Conservation (phyloP, 2,113 vertebrate species). For the Perca fluviatilis region DNA sequence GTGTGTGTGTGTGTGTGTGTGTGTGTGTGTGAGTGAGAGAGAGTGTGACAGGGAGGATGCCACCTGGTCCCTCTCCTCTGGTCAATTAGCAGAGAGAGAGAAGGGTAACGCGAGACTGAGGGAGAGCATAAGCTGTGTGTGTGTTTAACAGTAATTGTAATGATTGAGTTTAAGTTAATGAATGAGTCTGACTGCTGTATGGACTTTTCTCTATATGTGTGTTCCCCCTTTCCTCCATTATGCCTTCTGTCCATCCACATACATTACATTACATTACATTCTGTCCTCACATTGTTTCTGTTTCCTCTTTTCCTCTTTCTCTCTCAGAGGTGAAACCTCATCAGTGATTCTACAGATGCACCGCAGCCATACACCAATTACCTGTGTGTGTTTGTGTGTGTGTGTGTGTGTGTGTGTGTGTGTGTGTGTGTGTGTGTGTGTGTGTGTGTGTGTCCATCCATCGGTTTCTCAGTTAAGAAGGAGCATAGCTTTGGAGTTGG, state of each 20-base stretch:
- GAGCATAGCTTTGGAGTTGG: slow-evolving; percentile 57
- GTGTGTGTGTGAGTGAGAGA: neutral
- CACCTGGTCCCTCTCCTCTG: slow-evolving; percentile 73
- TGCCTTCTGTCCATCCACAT: slow-evolving; percentile 6
- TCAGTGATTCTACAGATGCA: slow-evolving; percentile 61
- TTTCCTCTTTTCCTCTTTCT: slow-evolving; percentile 21
- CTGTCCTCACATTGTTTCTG: slow-evolving; percentile 3
- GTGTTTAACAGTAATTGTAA: slow-evolving; percentile 6
- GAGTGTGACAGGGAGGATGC: slow-evolving; percentile 56
- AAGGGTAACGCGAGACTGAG: slow-evolving; percentile 40
- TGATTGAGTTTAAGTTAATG: neutral
- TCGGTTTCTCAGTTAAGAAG: slow-evolving; percentile 55
- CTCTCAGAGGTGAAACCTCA: slow-evolving; percentile 42
- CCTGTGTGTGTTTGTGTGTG: slow-evolving; percentile 23
- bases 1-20: slow-evolving; percentile 32
- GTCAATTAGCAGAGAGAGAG: slow-evolving; percentile 82
- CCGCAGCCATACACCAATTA: slow-evolving; percentile 36
- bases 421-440: slow-evolving; percentile 41
- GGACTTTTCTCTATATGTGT: neutral
- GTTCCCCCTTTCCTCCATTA: neutral
- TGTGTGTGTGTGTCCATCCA: slow-evolving; percentile 29
- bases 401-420: slow-evolving; percentile 28
- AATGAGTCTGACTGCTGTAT: slow-evolving; percentile 24
- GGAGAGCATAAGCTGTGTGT: slow-evolving; percentile 34
- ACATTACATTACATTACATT: neutral